Evolutionary conservation across 1,140 invertebrate genomes (phyloP).

Genomic region (Agrypnia vestita): DNA sequence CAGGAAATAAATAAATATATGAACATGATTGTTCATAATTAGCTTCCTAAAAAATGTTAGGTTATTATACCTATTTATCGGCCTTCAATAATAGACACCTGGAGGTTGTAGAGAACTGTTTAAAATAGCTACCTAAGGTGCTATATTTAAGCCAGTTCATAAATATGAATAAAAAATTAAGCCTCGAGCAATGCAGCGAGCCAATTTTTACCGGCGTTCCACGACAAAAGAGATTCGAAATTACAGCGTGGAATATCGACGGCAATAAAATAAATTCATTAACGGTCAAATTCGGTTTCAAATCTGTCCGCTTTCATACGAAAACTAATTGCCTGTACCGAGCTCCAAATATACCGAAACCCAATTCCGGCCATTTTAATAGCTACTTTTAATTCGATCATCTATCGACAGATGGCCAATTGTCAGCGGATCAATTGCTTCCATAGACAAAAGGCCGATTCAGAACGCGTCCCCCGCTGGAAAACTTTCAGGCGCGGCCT

Average conservation of each 20-base stretch:
- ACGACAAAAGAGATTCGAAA: too few species aligned
- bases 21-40: too few species aligned
- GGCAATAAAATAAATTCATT: conserved; percentile 7
- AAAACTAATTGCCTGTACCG: conserved; percentile 8
- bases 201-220: too few species aligned
- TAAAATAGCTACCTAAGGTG: too few species aligned
- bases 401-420: conserved; percentile 35
- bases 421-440: conserved; percentile 19
- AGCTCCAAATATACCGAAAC: conserved; percentile 2
- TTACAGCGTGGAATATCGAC: not conserved
- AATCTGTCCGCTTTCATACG: conserved; percentile 16
- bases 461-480: not conserved
- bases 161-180: too few species aligned
- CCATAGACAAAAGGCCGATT: conserved; percentile 20
- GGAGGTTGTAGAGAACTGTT: too few species aligned
- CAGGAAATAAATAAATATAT: too few species aligned
- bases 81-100: too few species aligned
- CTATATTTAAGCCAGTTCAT: too few species aligned
- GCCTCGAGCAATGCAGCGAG: too few species aligned
- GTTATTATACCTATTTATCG: too few species aligned
- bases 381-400: conserved; percentile 33
- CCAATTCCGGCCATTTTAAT: conserved; percentile 29
- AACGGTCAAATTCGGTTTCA: not conserved
- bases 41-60: too few species aligned
- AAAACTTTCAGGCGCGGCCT: not conserved